Evolutionary conservation across 2,797 vertebrate genomes (phyloP).

Genomic region (Pangasius larnaudii): DNA sequence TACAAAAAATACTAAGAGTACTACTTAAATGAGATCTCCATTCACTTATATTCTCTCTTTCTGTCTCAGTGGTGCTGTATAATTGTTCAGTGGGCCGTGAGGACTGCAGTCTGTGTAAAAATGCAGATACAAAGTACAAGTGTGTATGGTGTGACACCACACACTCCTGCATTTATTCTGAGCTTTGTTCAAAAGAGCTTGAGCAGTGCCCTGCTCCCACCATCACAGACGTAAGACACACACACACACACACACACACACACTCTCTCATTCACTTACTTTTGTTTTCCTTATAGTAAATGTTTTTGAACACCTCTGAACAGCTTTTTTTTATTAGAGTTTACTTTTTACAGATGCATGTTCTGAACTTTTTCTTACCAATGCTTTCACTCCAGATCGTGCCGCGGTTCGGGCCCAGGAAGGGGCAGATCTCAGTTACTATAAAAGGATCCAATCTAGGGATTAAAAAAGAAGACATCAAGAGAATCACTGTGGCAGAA

Average conservation of each 20-base stretch:
- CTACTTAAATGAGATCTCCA: background rate
- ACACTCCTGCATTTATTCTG: slow-evolving; percentile 78
- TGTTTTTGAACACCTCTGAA: background rate
- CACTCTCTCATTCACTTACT: background rate
- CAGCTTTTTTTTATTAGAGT: background rate
- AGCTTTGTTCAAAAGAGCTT: slow-evolving; percentile 69
- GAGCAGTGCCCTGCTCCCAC: slow-evolving; percentile 80
- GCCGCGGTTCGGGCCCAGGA: slow-evolving; percentile 85
- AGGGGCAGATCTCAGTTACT: slow-evolving; percentile 85
- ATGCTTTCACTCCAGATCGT: slow-evolving; percentile 76
- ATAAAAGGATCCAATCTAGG: slow-evolving; percentile 94
- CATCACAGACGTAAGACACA: slow-evolving; percentile 81
- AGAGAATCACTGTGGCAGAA: slow-evolving; percentile 82
- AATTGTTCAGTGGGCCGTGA: slow-evolving; percentile 90
- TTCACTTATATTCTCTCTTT: background rate
- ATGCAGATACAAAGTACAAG: slow-evolving; percentile 73
- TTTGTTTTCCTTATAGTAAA: background rate
- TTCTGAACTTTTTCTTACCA: background rate
- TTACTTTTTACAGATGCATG: background rate
- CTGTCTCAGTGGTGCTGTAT: slow-evolving; percentile 84
- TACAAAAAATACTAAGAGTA: background rate
- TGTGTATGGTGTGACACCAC: slow-evolving; percentile 87
- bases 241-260: background rate
- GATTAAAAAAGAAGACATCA: slow-evolving; percentile 83
- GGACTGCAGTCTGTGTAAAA: slow-evolving; percentile 93